Base-by-base conservation (phyloP, 2,113 vertebrate genomes). In the Psilopsiagon aurifrons region DNA sequence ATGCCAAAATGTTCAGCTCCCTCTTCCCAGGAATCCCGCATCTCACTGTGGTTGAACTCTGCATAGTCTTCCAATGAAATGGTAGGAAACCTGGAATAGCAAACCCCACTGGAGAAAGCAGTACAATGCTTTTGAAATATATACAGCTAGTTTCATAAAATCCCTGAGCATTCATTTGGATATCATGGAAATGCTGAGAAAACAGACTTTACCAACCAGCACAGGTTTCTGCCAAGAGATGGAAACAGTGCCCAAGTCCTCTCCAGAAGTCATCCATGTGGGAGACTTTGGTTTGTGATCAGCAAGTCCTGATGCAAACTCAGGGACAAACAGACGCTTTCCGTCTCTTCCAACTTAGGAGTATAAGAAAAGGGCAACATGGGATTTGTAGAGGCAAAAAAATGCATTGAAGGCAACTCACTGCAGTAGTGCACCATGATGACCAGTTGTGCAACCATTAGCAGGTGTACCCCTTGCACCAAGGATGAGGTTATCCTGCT, bases 391-490 rank as follows among this genome's bases (percentile, higher is more conserved):
- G n/a, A 10, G 31, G n/a, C 27, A 67, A 78, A 80, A n/a, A 31
- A 31, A 13, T 12, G 9, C 1, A 0, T 7, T 3, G 11, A 29
- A 73, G 44, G 19, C 17, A 52, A 66, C 33, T 9, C 16, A 2
- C 9, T 31, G 16, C 29, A 2, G 11, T 3, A 4, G 17, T 13
- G 66, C 9, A 1, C 52, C 43, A 8, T n/a, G 52, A 44, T 29
- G 74, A 20, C 37, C 5, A 3, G 41, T 16, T 2, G 22, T 52
- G 27, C 23, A 28, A 68, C 14, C 5, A 2, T 0, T 12, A 55
- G 51, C 31, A 39, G 13, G 1, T 2, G 2, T 14, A 18, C 13
- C 24, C 29, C 87, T 76, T 51, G 55, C 55, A 24, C 35, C 31
- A n/a, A 43, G 33, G 9, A 37, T 43, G 63, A 28, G 35, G 35